These are phyloP conservation scores for Lindbergichthys nudifrons DNA, from an alignment of 2,797 vertebrate species.

Conservation along the genomic window DNA sequence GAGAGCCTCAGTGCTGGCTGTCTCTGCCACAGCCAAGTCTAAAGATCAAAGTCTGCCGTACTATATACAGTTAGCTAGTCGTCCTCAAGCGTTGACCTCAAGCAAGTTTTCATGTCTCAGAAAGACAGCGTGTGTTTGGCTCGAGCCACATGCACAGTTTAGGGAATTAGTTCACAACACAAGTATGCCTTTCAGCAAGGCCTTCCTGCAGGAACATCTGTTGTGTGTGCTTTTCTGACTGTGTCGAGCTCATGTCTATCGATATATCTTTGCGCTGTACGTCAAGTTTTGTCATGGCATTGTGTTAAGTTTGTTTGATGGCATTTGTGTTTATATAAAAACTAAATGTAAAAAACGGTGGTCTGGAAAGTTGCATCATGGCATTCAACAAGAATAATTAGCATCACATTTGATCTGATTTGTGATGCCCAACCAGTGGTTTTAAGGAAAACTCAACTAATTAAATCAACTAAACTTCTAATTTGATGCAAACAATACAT, in stretches of 20 bases:
- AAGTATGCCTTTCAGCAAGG: slow-evolving; percentile 54
- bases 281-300: slow-evolving; percentile 12
- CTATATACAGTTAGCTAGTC: slow-evolving; percentile 64
- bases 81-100: slow-evolving; percentile 63
- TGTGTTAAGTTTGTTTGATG: slow-evolving; percentile 41
- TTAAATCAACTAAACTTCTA: background rate
- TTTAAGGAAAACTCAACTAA: background rate
- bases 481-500: background rate
- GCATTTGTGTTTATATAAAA: background rate
- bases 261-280: slow-evolving; percentile 2
- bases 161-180: slow-evolving; percentile 41
- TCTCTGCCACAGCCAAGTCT: slow-evolving; percentile 67
- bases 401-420: background rate
- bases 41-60: slow-evolving; percentile 68
- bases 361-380: background rate
- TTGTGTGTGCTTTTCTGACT: slow-evolving; percentile 47
- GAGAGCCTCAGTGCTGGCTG: slow-evolving; percentile 56
- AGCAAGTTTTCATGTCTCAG: slow-evolving; percentile 64
- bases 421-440: background rate
- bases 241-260: slow-evolving; percentile 30
- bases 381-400: background rate
- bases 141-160: slow-evolving; percentile 36
- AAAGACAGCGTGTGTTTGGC: slow-evolving; percentile 53
- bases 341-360: background rate
- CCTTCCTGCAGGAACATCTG: slow-evolving; percentile 32